Base-by-base conservation (phyloP, 37 sponge, comb jelly and placozoan genomes). In the Theonella swinhoei region DNA sequence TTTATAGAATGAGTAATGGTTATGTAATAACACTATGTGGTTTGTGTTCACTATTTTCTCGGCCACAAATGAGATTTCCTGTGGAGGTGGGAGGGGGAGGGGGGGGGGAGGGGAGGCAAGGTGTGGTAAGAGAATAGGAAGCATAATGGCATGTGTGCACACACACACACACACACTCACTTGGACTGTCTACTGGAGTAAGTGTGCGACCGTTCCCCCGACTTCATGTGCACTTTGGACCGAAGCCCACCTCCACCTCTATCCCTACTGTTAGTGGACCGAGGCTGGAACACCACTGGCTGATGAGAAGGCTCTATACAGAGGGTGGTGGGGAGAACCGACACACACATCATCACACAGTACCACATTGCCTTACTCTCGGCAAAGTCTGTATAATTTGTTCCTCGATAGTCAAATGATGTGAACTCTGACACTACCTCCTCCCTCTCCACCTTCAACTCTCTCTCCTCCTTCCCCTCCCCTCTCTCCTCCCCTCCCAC, bases 161-260 rank as follows among this genome's bases (percentile, higher is more conserved):
- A n/a, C n/a, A n/a, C n/a, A n/a, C n/a, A n/a, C n/a, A n/a, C n/a
- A n/a, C 54, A 17, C 11, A 47, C 54, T 47, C 54, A 47, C 54
- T 47, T 7, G 54, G 54, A 17, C 54, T 47, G 54, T 47, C 54
- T 47, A 14, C 11, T 47, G 14, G 54, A 17, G 54, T 47, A 7
- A 47, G 11, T 36, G 41, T 59, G 83, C 1, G 89, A 79, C 5
- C 70, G 73, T 36, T 89, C 64, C 0, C 68, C 74, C 0, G 80
- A 83, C 42, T 77, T 83, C 71, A 78, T 76, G 47, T 79, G 42
- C 39, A 83, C 79, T 22, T 54, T 32, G 1, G 89, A 83, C 23
- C 74, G 62, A 32, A 84, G 74, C 1, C 29, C 37, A 4, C 72
- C 62, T 23, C 47, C 25, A 5, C 67, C 3, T 62, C 30, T 60